These are phyloP conservation scores for Drosophila longiperda DNA, from an alignment of 2,888 invertebrate species.

Conservation along the genomic window DNA sequence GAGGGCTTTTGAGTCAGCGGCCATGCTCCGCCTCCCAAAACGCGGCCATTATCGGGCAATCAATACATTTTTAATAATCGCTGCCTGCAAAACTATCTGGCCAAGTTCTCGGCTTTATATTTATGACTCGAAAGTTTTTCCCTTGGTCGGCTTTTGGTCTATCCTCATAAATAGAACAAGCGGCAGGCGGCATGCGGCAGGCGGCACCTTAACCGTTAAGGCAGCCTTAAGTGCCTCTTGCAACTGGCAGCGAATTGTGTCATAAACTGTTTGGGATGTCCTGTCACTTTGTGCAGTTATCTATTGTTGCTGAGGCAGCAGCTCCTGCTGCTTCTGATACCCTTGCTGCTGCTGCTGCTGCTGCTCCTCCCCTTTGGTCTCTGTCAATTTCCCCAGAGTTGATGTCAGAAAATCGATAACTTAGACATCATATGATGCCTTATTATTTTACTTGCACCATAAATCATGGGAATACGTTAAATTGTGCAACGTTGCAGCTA, in stretches of 20 bases:
- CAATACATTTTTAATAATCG: slow-evolving; percentile 81
- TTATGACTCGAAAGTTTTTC: slow-evolving; percentile 71
- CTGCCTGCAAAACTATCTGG: slow-evolving; percentile 70
- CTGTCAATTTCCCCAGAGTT: slow-evolving; percentile 26
- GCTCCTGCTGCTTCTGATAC: slow-evolving; percentile 5
- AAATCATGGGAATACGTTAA: slow-evolving; percentile 44
- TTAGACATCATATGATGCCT: slow-evolving; percentile 66
- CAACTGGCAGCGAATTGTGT: slow-evolving; percentile 55
- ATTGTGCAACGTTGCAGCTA: slow-evolving; percentile 52
- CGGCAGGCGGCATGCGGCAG: neutral
- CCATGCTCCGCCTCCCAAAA: slow-evolving; percentile 31
- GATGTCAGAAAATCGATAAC: slow-evolving; percentile 72
- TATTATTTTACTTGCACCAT: slow-evolving; percentile 68
- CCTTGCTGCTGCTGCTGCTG: neutral
- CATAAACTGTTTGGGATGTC: slow-evolving; percentile 57
- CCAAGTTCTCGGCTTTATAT: slow-evolving; percentile 67
- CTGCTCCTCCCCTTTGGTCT: neutral
- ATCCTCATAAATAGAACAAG: slow-evolving; percentile 44
- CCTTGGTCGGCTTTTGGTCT: slow-evolving; percentile 61
- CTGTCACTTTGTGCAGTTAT: slow-evolving; percentile 42
- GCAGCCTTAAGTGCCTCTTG: slow-evolving; percentile 51
- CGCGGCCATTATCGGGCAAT: slow-evolving; percentile 63
- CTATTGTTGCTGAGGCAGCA: slow-evolving; percentile 36
- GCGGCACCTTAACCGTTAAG: slow-evolving; percentile 22
- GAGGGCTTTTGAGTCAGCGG: slow-evolving; percentile 43